Evolutionary conservation across 2,888 invertebrate species (phyloP).

Genomic region (Xestobium rufovillosum): DNA sequence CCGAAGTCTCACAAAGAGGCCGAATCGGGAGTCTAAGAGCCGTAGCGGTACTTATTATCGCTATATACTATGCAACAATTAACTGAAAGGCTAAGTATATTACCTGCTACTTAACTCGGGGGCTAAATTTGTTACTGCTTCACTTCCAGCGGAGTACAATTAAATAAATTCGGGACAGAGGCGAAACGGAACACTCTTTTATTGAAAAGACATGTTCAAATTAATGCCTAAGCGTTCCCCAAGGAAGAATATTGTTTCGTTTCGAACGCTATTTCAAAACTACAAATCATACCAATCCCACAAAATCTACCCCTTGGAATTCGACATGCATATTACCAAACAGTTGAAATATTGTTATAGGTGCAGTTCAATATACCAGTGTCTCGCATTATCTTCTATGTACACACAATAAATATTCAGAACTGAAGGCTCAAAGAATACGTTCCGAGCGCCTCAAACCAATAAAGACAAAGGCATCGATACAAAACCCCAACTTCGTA

Average conservation of each 20-base stretch:
- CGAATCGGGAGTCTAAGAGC: slow-evolving; percentile 43
- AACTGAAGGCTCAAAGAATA: too few species aligned
- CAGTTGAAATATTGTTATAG: slow-evolving; percentile 34
- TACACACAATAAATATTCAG: too few species aligned
- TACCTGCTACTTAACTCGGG: slow-evolving; percentile 43
- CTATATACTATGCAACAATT: slow-evolving; percentile 43
- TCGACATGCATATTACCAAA: slow-evolving; percentile 27
- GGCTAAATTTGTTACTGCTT: slow-evolving; percentile 27
- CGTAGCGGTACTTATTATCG: slow-evolving; percentile 41
- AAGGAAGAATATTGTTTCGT: too few species aligned
- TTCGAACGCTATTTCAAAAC: slow-evolving; percentile 41
- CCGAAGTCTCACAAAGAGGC: slow-evolving; percentile 44
- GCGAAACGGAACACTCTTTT: too few species aligned
- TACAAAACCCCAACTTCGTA: too few species aligned
- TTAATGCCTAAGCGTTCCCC: too few species aligned
- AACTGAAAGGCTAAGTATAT: slow-evolving; percentile 43
- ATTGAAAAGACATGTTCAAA: too few species aligned
- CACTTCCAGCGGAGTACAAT: too few species aligned
- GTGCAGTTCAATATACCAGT: slow-evolving; percentile 7
- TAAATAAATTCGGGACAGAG: too few species aligned
- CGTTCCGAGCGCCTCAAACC: too few species aligned
- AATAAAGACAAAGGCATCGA: too few species aligned
- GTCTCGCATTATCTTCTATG: neutral
- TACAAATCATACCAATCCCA: slow-evolving; percentile 43
- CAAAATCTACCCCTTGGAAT: slow-evolving; percentile 39